These are phyloP conservation scores for Plebejus melissa DNA, from an alignment of 2,888 invertebrate species.

Conservation along the genomic window DNA sequence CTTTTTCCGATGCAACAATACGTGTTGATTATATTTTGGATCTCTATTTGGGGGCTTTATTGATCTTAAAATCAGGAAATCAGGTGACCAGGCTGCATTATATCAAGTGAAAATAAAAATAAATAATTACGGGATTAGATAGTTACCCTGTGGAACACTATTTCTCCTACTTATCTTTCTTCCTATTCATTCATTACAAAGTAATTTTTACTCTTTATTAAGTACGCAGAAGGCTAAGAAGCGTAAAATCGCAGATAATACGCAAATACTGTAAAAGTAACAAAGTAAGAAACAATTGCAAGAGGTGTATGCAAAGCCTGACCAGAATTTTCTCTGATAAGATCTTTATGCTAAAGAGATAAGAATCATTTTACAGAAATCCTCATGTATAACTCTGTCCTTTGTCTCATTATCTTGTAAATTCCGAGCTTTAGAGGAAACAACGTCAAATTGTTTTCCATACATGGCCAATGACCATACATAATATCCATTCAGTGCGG, in stretches of 20 bases:
- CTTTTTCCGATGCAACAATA: not conserved
- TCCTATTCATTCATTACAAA: not conserved
- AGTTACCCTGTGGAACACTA: not conserved
- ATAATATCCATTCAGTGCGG: not conserved
- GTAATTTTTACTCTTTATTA: not conserved
- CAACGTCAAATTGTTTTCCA: not conserved
- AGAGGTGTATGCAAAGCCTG: not conserved
- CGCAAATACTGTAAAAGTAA: not conserved
- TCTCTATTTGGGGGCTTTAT: not conserved
- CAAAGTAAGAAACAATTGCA: slow-evolving; percentile 16
- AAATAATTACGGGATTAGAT: not conserved
- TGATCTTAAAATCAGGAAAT: not conserved
- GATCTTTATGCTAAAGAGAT: not conserved
- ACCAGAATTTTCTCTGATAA: not conserved
- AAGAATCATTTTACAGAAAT: not conserved
- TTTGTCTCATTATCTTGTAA: slow-evolving; percentile 24
- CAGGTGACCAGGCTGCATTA: too few species aligned
- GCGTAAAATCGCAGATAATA: not conserved
- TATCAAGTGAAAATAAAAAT: not conserved
- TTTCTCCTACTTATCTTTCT: not conserved
- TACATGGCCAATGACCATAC: not conserved
- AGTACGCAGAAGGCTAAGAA: not conserved
- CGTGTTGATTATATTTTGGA: not conserved
- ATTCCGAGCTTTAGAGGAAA: not conserved
- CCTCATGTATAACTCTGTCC: not conserved